These are phyloP conservation scores for Spicauda simplicius DNA, from an alignment of 2,888 invertebrate genomes.

Conservation along the genomic window DNA sequence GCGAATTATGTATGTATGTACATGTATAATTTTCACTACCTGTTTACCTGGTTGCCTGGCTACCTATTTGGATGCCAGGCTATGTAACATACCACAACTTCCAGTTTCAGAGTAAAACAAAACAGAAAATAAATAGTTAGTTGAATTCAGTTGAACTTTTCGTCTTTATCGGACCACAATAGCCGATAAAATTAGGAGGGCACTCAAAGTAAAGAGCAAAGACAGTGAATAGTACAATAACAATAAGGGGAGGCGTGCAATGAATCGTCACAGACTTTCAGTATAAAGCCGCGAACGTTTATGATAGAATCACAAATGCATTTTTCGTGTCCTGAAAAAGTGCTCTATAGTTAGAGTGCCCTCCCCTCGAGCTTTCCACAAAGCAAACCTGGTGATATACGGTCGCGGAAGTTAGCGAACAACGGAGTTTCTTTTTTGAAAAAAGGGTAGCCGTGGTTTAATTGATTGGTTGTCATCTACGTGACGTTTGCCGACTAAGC, in stretches of 20 bases:
- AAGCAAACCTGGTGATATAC: constrained; percentile 54
- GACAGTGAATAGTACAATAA: constrained; percentile 32
- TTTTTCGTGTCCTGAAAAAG: constrained; percentile 80
- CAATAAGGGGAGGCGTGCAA: constrained; percentile 38
- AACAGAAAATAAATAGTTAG: no score
- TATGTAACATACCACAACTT: no score
- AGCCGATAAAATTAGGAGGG: constrained; percentile 21
- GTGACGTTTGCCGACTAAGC: no score
- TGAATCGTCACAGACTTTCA: constrained; percentile 48
- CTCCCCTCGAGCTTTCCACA: constrained; percentile 59
- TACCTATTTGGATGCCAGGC: no score
- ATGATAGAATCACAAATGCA: constrained; percentile 79
- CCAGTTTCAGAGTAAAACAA: no score
- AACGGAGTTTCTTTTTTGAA: background rate
- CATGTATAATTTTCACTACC: no score
- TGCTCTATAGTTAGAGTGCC: constrained; percentile 52
- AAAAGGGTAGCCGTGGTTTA: background rate
- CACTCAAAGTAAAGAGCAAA: constrained; percentile 1
- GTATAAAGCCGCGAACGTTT: constrained; percentile 60
- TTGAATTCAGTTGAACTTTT: background rate
- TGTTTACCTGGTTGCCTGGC: no score
- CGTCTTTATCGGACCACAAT: constrained; percentile 22
- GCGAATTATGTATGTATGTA: no score
- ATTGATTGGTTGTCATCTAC: background rate
- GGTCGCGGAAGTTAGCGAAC: constrained; percentile 20